Conservation (phyloP, 2,113 vertebrate species). For the Spilogale gracilis region DNA sequence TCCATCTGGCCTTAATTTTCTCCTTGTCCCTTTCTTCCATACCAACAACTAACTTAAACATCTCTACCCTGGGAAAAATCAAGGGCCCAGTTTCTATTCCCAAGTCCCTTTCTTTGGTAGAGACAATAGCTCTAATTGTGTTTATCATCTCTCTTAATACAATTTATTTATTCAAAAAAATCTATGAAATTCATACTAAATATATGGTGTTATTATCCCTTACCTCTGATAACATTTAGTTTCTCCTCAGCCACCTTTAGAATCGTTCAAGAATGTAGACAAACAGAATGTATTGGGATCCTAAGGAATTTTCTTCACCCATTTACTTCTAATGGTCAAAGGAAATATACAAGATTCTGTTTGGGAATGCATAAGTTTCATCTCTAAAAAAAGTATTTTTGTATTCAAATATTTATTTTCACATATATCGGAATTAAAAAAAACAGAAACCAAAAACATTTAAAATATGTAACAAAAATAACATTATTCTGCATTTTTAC, state of each 20-base stretch:
- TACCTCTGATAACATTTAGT: not conserved
- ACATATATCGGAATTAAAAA: not conserved
- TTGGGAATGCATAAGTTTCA: not conserved
- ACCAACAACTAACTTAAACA: not conserved
- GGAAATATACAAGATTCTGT: not conserved
- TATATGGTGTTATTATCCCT: not conserved
- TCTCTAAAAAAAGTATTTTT: not conserved
- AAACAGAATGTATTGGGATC: not conserved
- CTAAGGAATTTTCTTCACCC: not conserved
- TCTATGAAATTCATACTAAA: not conserved
- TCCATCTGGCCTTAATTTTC: not conserved
- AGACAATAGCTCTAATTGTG: not conserved
- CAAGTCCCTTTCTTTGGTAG: not conserved
- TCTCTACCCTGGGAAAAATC: not conserved
- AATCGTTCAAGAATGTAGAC: not conserved
- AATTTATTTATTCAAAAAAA: conserved; percentile 3
- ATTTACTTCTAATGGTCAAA: not conserved
- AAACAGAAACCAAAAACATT: not conserved
- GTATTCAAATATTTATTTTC: not conserved
- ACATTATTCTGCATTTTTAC: conserved; percentile 34
- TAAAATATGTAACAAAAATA: not conserved
- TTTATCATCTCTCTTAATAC: not conserved
- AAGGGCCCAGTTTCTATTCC: not conserved
- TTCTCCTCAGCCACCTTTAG: not conserved
- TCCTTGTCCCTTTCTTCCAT: accelerated